phyloP scores from a whole-genome alignment of 2,888 invertebrate species.

The Sphaerophoria taeniata region DNA sequence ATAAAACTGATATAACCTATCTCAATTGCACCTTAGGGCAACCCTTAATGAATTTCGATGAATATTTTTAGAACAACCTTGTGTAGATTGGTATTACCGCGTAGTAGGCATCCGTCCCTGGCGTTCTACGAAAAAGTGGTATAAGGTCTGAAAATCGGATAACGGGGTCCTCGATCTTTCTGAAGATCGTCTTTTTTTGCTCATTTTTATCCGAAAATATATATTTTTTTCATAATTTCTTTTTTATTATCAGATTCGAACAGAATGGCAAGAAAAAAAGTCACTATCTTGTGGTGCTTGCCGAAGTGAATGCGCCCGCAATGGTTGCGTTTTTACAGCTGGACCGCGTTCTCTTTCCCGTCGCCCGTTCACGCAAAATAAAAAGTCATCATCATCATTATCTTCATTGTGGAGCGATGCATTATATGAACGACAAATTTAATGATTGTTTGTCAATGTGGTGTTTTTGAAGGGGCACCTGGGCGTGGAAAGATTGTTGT shows the following conservation, averaged over 20 bases:
- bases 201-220: slow-evolving; percentile 40
- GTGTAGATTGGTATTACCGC: no score
- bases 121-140: no score
- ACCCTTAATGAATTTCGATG: no score
- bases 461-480: slow-evolving; percentile 60
- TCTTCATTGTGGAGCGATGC: slow-evolving; percentile 59
- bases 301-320: slow-evolving; percentile 64
- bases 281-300: slow-evolving; percentile 58
- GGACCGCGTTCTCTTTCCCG: slow-evolving; percentile 50
- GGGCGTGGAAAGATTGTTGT: slow-evolving; percentile 67
- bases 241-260: slow-evolving; percentile 70
- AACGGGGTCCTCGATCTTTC: slow-evolving; percentile 53
- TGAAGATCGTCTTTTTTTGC: slow-evolving; percentile 28
- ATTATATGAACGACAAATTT: slow-evolving; percentile 72
- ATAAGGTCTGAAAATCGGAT: slow-evolving; percentile 29
- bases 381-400: slow-evolving; percentile 61
- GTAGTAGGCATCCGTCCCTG: no score
- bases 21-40: no score
- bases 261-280: slow-evolving; percentile 61
- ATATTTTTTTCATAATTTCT: slow-evolving; percentile 66
- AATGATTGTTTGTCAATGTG: slow-evolving; percentile 66
- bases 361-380: slow-evolving; percentile 27
- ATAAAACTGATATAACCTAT: no score
- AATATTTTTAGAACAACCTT: no score
- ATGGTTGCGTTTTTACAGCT: slow-evolving; percentile 63